Conservation (phyloP, 2,113 vertebrate genomes). For the Aramus guarauna region DNA sequence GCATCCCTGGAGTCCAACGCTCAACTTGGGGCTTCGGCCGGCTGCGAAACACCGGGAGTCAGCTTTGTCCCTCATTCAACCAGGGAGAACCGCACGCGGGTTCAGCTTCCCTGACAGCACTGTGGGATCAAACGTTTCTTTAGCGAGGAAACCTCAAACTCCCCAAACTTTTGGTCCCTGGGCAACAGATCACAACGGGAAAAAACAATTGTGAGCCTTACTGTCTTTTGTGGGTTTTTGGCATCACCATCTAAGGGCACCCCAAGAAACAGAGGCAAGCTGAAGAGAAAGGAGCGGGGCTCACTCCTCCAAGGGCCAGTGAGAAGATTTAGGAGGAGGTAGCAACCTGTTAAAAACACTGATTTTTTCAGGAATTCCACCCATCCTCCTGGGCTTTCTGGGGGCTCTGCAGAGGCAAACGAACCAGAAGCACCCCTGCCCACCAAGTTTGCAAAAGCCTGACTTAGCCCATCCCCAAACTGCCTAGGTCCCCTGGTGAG, state of each 20-base stretch:
- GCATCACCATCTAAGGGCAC: neutral
- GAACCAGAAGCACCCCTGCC: neutral
- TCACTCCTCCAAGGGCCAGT: neutral
- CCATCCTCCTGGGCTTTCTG: neutral
- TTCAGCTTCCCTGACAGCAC: neutral
- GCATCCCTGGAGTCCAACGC: no score
- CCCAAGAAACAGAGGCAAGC: neutral
- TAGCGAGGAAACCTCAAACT: neutral
- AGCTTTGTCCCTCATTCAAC: neutral
- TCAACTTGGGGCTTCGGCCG: accelerated
- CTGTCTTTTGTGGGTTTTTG: neutral
- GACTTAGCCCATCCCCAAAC: neutral
- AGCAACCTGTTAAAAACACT: neutral
- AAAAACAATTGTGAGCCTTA: neutral
- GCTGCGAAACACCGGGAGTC: neutral
- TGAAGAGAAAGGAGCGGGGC: neutral
- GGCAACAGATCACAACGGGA: neutral
- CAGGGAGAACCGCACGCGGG: neutral
- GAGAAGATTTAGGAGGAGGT: neutral
- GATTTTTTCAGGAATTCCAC: neutral
- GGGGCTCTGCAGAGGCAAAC: neutral
- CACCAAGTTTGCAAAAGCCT: neutral
- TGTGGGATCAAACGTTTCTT: accelerated
- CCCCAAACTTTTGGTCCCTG: neutral
- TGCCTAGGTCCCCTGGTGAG: neutral